phyloP scores from a whole-genome alignment of 2,888 invertebrate species.

The Rosalia funebris region DNA sequence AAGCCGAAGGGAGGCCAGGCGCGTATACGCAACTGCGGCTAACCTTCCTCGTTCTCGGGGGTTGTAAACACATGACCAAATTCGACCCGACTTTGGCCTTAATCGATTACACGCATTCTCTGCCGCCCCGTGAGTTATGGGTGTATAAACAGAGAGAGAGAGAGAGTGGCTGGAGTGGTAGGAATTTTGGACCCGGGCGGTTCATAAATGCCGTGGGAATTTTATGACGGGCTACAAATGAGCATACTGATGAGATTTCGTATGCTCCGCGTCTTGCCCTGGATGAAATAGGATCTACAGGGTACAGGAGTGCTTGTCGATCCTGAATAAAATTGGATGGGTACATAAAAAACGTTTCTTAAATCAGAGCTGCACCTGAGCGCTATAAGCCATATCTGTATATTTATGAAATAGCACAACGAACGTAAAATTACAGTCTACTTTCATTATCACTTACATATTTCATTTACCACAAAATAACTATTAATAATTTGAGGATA shows the following conservation, averaged over 20 bases:
- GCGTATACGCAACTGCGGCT: too few species aligned
- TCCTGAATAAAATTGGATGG: too few species aligned
- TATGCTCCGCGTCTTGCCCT: background rate
- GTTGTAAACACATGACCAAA: constrained; percentile 10
- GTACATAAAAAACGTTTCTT: too few species aligned
- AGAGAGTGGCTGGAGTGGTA: background rate
- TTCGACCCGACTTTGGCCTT: constrained; percentile 6
- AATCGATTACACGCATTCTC: constrained; percentile 23
- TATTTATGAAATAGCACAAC: too few species aligned
- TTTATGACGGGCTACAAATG: constrained; percentile 17
- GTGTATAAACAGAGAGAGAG: constrained; percentile 14
- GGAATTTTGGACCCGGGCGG: constrained; percentile 2
- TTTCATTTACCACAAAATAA: too few species aligned
- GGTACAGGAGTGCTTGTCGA: too few species aligned
- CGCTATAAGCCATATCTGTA: too few species aligned
- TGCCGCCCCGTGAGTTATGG: constrained; percentile 7
- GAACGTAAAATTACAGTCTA: too few species aligned
- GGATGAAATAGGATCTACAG: background rate
- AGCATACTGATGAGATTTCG: constrained; percentile 4
- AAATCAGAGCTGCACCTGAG: too few species aligned
- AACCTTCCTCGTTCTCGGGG: background rate
- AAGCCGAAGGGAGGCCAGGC: too few species aligned
- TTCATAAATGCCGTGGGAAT: constrained; percentile 8
- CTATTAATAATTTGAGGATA: too few species aligned
- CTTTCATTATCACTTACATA: too few species aligned